These are phyloP conservation scores for Emys orbicularis DNA, from an alignment of 2,797 vertebrate genomes.

Conservation along the genomic window DNA sequence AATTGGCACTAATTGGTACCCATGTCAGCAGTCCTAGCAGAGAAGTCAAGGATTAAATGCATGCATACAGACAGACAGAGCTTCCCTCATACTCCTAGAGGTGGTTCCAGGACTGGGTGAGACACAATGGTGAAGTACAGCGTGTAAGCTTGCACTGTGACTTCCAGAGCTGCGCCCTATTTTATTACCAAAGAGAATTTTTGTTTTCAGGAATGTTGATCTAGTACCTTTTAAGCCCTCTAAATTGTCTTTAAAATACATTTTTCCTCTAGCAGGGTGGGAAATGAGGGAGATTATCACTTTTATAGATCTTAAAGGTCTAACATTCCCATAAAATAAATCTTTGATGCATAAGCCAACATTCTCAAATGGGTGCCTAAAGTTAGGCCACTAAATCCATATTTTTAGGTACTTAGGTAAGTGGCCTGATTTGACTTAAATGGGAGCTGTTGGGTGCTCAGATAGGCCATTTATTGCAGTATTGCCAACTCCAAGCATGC, in stretches of 20 bases:
- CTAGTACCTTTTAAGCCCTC: background rate
- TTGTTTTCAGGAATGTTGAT: background rate
- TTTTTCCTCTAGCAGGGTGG: background rate
- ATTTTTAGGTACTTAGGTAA: background rate
- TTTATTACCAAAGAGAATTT: background rate
- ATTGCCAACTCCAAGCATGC: background rate
- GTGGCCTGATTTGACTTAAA: background rate
- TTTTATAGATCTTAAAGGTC: background rate
- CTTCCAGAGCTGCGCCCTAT: background rate
- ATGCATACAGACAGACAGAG: background rate
- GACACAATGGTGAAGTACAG: background rate
- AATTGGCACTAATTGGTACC: background rate
- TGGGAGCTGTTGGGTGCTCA: slow-evolving; percentile 2
- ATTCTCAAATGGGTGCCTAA: background rate
- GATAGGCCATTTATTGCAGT: background rate
- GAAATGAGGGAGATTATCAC: background rate
- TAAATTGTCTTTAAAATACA: background rate
- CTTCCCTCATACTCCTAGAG: fast-evolving
- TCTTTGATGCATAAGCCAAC: background rate
- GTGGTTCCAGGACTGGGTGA: background rate
- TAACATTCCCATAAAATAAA: background rate
- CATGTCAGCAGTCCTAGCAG: background rate
- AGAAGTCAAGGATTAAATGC: background rate
- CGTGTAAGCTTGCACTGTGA: background rate
- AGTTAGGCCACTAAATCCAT: background rate